Evolutionary conservation across 2,113 vertebrate genomes (phyloP).

Genomic region (Nothobranchius furzeri): DNA sequence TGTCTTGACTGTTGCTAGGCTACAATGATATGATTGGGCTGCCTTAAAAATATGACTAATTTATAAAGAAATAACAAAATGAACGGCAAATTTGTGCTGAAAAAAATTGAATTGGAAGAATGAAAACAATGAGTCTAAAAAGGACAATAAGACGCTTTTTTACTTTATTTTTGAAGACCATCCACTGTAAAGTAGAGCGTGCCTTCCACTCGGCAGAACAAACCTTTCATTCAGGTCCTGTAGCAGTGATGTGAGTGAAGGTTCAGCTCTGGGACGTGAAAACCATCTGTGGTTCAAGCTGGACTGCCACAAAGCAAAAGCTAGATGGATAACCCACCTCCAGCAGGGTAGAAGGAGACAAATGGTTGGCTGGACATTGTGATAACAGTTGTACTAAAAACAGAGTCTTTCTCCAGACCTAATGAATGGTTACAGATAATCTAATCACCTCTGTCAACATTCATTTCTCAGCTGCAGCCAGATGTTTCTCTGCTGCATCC

Average conservation of each 20-base stretch:
- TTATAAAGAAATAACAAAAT: no score
- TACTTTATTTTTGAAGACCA: no score
- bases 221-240: not conserved
- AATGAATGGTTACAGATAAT: constrained; percentile 11
- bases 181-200: not conserved
- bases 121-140: no score
- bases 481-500: not conserved
- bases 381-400: not conserved
- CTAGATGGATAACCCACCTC: not conserved
- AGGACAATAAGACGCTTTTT: no score
- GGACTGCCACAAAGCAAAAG: not conserved
- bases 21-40: no score
- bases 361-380: not conserved
- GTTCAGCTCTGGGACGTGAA: not conserved
- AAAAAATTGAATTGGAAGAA: no score
- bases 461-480: not conserved
- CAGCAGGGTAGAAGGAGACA: not conserved
- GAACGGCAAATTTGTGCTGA: no score
- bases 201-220: not conserved
- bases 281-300: not conserved
- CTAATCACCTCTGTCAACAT: constrained; percentile 8
- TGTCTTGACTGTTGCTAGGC: no score
- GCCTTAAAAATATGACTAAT: no score
- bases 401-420: not conserved
- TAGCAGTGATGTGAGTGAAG: not conserved